Base-by-base conservation (phyloP, 1,140 invertebrate species). In the Drosophila jambulina region DNA sequence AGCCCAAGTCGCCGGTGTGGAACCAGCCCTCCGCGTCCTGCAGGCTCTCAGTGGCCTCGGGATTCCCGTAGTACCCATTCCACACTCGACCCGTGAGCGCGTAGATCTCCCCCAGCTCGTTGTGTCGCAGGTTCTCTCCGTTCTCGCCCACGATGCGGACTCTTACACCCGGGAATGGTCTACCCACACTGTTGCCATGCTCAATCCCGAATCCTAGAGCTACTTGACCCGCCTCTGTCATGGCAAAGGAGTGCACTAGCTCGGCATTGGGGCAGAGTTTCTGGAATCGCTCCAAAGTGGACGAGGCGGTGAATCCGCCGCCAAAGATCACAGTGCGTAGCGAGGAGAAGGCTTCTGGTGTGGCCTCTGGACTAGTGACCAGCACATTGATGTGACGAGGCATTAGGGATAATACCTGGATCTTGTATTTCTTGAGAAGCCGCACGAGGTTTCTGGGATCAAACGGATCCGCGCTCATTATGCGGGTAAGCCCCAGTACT, bases 61-160 rank as follows among this genome's bases (percentile, higher is more conserved):
- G 48, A 51, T 51, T 19, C 9, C 48, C 48, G n/a, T 51, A 51
- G n/a, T 51, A 51, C 1, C 49, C 49, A 32, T 51, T 51, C 49
- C 49, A 51, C 27, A 32, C 49, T 4, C 27, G 12, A 8, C 49
- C 49, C 3, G 49, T 51, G 7, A 32, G 49, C n/a, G 49, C 49
- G 9, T 51, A 21, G 27, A 51, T 19, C 27, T 51, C 49, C 0
- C 49, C 49, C 0, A 51, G 1, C 27, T 51, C 10, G 1, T 51
- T 51, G 49, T 32, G 49, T 13, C 27, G 12, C 27, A 32, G 49
- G 12, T 51, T 51, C 49, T 19, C n/a, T 8, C n/a, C 49, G 10
- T 51, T 32, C 3, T 51, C 49, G n/a, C 27, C 49, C 6, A 51
- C 27, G 27, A 51, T 15, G 27, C 49, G 49, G 8, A 51, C 12